phyloP scores from a whole-genome alignment of 2,888 invertebrate genomes.

The Euzophera pinguis region DNA sequence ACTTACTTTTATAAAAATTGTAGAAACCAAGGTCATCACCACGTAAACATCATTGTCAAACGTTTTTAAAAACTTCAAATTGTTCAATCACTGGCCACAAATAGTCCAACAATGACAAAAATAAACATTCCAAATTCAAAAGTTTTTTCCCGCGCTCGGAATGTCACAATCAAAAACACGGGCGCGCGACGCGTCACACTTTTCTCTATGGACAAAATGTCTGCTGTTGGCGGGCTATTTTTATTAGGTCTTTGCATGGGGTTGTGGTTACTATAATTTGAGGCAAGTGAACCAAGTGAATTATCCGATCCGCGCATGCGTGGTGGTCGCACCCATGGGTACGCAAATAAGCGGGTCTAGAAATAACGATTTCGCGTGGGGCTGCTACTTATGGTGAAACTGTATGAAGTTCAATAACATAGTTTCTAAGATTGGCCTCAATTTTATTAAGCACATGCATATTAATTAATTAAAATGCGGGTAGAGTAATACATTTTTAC shows the following conservation, averaged over 20 bases:
- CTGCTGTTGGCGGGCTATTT: slow-evolving; percentile 46
- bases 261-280: slow-evolving; percentile 65
- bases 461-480: not conserved
- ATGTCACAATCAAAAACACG: slow-evolving; percentile 36
- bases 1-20: no score
- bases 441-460: not conserved
- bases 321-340: slow-evolving; percentile 62
- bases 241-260: slow-evolving; percentile 69
- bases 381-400: slow-evolving; percentile 32
- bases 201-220: slow-evolving; percentile 61
- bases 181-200: slow-evolving; percentile 47
- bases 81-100: slow-evolving; percentile 5
- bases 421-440: slow-evolving; percentile 5
- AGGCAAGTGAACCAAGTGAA: slow-evolving; percentile 59
- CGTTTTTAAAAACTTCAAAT: not conserved
- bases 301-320: slow-evolving; percentile 73
- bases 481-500: no score
- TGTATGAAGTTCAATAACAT: slow-evolving; percentile 23
- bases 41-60: not conserved
- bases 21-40: no score
- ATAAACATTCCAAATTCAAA: slow-evolving; percentile 19
- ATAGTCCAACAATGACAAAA: not conserved
- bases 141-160: slow-evolving; percentile 37
- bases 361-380: slow-evolving; percentile 65
- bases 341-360: slow-evolving; percentile 55